phyloP scores from a whole-genome alignment of 2,113 vertebrate species.

The Dolichotis patagonum region DNA sequence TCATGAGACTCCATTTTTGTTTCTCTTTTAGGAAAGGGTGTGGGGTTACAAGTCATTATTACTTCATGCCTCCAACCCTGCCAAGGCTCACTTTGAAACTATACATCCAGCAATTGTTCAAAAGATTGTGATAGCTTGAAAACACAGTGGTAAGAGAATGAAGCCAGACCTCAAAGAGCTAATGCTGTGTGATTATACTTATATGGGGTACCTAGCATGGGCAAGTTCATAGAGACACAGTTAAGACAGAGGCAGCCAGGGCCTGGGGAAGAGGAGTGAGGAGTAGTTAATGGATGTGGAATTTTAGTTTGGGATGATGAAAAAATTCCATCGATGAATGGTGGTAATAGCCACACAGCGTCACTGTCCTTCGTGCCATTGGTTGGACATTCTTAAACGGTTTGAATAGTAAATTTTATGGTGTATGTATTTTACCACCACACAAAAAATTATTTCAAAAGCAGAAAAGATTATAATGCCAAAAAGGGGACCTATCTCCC shows the following conservation, averaged over 20 bases:
- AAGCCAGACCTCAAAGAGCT: neutral
- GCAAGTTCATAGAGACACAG: neutral
- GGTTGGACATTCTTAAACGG: neutral
- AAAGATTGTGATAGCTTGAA: neutral
- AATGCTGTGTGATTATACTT: neutral
- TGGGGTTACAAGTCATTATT: neutral
- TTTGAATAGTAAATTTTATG: neutral
- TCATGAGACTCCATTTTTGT: neutral
- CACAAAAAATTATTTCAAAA: slow-evolving; percentile 6
- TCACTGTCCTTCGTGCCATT: neutral
- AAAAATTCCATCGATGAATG: neutral
- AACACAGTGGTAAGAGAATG: neutral
- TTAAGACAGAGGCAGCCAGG: neutral
- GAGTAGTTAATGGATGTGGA: neutral
- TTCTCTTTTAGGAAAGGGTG: neutral
- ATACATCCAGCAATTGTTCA: neutral
- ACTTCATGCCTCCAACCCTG: neutral
- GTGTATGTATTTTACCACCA: neutral
- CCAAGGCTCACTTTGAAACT: neutral
- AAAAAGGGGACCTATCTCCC: slow-evolving; percentile 16
- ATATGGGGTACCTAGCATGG: neutral
- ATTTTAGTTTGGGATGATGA: neutral
- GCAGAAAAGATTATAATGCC: neutral
- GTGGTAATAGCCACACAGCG: neutral
- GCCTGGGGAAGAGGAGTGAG: neutral